Evolutionary conservation across 1,140 invertebrate genomes (phyloP), one percentile per base, ranked within the genome.

Genomic region (Trichoplusia ni): DNA sequence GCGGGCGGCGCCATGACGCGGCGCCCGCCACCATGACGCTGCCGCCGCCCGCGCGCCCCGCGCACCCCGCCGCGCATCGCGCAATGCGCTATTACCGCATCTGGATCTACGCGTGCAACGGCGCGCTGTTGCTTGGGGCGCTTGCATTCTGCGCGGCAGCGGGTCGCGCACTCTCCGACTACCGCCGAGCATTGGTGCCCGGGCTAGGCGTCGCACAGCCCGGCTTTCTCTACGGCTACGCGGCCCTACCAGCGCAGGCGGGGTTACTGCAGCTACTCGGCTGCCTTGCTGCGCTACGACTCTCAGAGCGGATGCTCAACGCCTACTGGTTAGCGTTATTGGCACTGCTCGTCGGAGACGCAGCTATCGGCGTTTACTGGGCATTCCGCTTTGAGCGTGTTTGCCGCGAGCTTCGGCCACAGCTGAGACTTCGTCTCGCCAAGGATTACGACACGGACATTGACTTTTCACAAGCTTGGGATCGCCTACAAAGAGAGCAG

Each of bases 81-180:
- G 86, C 86, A 63, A 90, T 90, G 86, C 86, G 84, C 81, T 97
- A 97, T 93, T 98, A 98, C 92, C 95, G 96, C 86, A 93, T 97
- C 79, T 97, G 96, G 96, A 97, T 97, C 83, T 97, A 97, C 92
- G 95, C 95, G 79, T 97, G 96, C 94, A 97, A 97, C 92, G 94
- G 95, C 84, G 96, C 96, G 66, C 92, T 97, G 81, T 91, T 97
- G 82, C 92, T 95, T 64, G 95, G 95, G 80, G 95, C 95, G 76
- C 85, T 97, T 42, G 95, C 95, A 19, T 97, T 97, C 86, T 93
- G 94, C 65, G 94, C 94, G 33, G 95, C 95, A 51, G 95, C 95
- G 53, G 94, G 93, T 33, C 93, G 93, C 73, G 94, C 95, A 13
- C 91, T 96, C 18, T 93, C 94, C 71, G 94, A 95, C 84, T 94